These are phyloP conservation scores for Anoura caudifer DNA, from an alignment of 2,113 vertebrate genomes.

Conservation along the genomic window DNA sequence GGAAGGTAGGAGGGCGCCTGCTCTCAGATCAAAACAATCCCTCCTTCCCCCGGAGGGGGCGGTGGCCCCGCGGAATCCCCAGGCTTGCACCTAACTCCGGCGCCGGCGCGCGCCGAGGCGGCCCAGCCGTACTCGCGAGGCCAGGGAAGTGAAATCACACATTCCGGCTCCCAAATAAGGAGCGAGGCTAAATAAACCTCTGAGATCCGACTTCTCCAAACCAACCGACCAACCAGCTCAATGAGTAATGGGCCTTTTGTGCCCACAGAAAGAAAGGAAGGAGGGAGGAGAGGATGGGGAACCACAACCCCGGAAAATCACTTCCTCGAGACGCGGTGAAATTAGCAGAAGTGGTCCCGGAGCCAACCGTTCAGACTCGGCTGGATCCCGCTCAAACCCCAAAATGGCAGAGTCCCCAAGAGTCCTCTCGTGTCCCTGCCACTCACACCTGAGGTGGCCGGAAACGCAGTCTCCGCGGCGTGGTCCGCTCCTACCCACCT, in stretches of 20 bases:
- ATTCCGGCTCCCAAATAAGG: slow-evolving; percentile 79
- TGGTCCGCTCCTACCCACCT: not conserved
- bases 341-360: slow-evolving; percentile 19
- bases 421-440: not conserved
- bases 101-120: slow-evolving; percentile 18
- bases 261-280: slow-evolving; percentile 41
- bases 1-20: not conserved
- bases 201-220: slow-evolving; percentile 68
- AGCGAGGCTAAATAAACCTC: slow-evolving; percentile 61
- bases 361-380: not conserved
- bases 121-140: slow-evolving; percentile 44
- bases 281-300: not conserved
- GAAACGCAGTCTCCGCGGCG: not conserved
- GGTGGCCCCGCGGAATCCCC: slow-evolving; percentile 56
- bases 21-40: slow-evolving; percentile 49
- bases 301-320: not conserved
- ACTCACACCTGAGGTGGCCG: slow-evolving; percentile 42
- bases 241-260: slow-evolving; percentile 72
- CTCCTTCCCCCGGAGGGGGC: slow-evolving; percentile 1
- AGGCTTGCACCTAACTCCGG: slow-evolving; percentile 3
- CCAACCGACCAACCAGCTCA: slow-evolving; percentile 61
- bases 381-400: slow-evolving; percentile 40
- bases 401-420: slow-evolving; percentile 35
- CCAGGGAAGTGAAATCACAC: slow-evolving; percentile 73
- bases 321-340: slow-evolving; percentile 19